phyloP scores from a whole-genome alignment of 64 coral and sea anemone species.

The Pachyseris speciosa region DNA sequence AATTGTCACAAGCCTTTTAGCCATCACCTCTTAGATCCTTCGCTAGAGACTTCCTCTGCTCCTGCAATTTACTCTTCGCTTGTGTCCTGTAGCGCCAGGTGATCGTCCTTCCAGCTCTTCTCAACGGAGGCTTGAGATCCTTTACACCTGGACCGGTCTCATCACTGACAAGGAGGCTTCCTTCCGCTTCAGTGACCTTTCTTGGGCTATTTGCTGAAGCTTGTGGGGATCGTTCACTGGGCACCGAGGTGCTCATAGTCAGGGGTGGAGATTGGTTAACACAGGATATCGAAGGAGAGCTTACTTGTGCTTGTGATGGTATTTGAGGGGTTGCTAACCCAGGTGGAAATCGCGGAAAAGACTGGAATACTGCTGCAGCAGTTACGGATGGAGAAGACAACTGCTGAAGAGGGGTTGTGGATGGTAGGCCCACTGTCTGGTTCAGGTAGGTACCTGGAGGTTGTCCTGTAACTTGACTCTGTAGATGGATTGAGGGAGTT shows the following conservation, averaged over 20 bases:
- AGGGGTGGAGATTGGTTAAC: background rate
- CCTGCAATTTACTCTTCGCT: conserved; percentile 33
- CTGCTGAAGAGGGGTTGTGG: background rate
- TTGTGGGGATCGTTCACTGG: background rate
- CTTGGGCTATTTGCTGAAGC: background rate
- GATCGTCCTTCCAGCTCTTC: conserved; percentile 57
- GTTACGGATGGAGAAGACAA: too few species aligned
- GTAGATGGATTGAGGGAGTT: background rate
- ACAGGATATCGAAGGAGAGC: background rate
- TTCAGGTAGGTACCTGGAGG: background rate
- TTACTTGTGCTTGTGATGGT: background rate
- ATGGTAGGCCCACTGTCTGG: background rate
- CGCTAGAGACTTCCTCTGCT: conserved; percentile 28
- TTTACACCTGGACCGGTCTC: background rate
- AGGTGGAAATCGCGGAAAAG: background rate
- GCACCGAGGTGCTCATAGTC: background rate
- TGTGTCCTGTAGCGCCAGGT: conserved; percentile 45
- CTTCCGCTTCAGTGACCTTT: background rate
- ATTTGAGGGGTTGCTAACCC: background rate
- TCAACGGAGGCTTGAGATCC: conserved; percentile 23
- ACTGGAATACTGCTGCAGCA: background rate
- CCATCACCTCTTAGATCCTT: conserved; percentile 61
- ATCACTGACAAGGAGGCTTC: background rate
- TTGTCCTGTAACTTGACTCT: background rate
- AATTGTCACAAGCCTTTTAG: background rate